A percentile compares a stretch with the other conserved stretches of the same genome.
Conservation (phyloP, 2,797 vertebrate genomes). For the Notamacropus eugenii region DNA sequence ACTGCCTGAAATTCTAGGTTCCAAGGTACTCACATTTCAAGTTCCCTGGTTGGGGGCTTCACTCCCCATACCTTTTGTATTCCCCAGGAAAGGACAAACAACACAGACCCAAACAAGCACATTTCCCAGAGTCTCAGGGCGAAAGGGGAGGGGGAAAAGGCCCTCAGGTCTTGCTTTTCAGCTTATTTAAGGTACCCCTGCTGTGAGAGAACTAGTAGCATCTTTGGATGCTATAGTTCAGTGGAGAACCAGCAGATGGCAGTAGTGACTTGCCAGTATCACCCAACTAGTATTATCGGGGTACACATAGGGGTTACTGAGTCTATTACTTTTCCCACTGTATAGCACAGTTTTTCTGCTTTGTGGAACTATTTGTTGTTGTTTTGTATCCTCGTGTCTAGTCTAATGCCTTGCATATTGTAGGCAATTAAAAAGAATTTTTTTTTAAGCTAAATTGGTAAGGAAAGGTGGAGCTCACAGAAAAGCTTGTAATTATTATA, state of each 20-base stretch:
- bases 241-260: not conserved
- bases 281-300: not conserved
- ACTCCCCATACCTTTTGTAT: not conserved
- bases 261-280: not conserved
- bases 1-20: not conserved
- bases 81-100: not conserved
- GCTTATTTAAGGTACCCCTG: not conserved
- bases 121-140: not conserved
- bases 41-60: not conserved
- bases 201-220: not conserved
- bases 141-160: not conserved
- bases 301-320: not conserved
- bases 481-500: not conserved
- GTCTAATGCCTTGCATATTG: not conserved
- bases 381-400: not conserved
- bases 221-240: not conserved
- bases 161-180: not conserved
- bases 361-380: not conserved
- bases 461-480: not conserved
- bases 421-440: not conserved
- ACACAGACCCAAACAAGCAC: not conserved
- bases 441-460: not conserved
- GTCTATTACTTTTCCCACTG: not conserved
- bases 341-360: not conserved
- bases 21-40: not conserved